Percentiles rank a stretch among this genome's conserved stretches.
Evolutionary conservation across 2,797 vertebrate species (phyloP).

Genomic region (Phyllotis vaccarum): DNA sequence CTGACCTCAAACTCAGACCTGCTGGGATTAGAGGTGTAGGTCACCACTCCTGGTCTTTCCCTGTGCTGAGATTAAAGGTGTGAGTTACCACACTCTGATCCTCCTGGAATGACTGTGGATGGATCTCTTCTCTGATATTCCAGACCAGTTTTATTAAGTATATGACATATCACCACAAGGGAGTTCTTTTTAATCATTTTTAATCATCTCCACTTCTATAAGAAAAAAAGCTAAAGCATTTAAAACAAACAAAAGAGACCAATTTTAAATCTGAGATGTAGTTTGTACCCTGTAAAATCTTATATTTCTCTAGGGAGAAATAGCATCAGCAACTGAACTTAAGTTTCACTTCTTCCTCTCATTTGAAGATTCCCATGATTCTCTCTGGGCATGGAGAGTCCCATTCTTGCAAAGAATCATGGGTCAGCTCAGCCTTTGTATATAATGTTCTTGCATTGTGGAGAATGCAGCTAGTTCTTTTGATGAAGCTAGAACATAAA

Average conservation of each 20-base stretch:
- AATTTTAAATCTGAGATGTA: neutral
- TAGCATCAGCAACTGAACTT: neutral
- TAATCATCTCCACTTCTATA: constrained; percentile 17
- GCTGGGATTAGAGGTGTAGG: too few relatives aligned
- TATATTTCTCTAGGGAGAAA: constrained; percentile 29
- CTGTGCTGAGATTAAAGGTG: too few relatives aligned
- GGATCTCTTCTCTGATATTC: too few relatives aligned
- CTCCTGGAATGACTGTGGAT: too few relatives aligned
- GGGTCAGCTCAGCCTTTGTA: constrained; percentile 16
- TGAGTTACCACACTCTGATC: too few relatives aligned
- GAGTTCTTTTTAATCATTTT: neutral
- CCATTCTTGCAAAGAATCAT: neutral
- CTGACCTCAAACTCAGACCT: too few relatives aligned
- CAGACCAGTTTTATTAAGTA: too few relatives aligned
- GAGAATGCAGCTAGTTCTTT: neutral
- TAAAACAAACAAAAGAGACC: neutral
- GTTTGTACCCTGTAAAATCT: neutral
- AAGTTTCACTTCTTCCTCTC: neutral
- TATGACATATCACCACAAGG: too few relatives aligned
- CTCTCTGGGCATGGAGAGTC: neutral
- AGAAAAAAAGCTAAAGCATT: constrained; percentile 10
- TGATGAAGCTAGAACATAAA: neutral
- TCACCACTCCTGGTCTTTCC: too few relatives aligned
- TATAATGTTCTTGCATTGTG: neutral
- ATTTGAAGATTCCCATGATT: neutral